Base-by-base conservation (phyloP, 2,797 vertebrate genomes). In the Cichlasoma orientale region DNA sequence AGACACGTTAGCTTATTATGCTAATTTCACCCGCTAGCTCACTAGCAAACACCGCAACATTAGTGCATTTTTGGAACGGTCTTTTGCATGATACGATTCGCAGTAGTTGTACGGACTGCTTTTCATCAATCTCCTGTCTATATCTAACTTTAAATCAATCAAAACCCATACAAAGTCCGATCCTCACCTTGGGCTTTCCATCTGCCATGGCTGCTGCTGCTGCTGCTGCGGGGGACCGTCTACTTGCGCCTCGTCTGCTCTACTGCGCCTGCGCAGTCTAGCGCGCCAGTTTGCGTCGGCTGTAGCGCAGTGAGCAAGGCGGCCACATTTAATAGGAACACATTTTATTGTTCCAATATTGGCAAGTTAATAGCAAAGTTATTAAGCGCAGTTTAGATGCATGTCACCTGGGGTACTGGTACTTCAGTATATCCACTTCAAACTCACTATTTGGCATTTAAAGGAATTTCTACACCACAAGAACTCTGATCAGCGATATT, bases 161-260 rank as follows among this genome's bases (percentile, higher is more conserved):
- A 47, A 33, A 1, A 9, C 21, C 2, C 3, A 14, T 3, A 21
- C 7, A 77, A 7, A 76, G 27, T 2, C 7, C 8, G 16, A 47
- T 79, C 21, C 95, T 95, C 90, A 98, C 97, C 97, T 98, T 98
- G 74, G 97, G 96, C 90, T 98, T 98, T 86, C 98, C 97, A 95
- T 98, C 97, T 90, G 97, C 97, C 97, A 98, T 98, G 86, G 93
- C 90, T 91, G 74, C 74, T 82, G 68, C 50, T 18, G 92, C 90
- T 91, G 87, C 90, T 85, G 38, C 38, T 74, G n/a, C n/a, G n/a
- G 74, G 68, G 71, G 57, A 38, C 56, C 25, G 63, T 81, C 29
- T 72, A 78, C 53, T 61, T 88, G 89, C 74, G 86, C 79, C 79
- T 57, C 77, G 86, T 77, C 78, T 54, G 74, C 55, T 29, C 68